Conservation (phyloP, 1,140 invertebrate species). For the Zeugodacus cucurbitae region DNA sequence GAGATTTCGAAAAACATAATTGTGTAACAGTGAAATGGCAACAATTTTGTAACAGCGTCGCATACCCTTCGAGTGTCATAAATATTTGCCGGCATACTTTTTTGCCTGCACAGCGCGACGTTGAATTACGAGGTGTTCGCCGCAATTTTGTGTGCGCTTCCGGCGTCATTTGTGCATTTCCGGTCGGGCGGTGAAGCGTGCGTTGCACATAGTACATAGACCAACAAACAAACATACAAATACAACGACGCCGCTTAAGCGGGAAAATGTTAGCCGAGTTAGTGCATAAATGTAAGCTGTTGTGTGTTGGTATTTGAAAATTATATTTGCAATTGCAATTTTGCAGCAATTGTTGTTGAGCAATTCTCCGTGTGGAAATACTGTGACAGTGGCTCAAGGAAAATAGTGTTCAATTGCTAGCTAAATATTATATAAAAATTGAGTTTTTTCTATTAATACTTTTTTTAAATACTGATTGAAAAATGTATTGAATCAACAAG, state of each 20-base stretch:
- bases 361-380: neutral
- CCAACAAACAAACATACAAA: neutral
- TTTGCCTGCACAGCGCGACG: neutral
- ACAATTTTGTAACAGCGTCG: neutral
- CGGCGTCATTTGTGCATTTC: slow-evolving; percentile 32
- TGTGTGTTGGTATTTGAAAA: neutral
- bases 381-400: neutral
- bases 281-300: neutral
- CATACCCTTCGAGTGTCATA: neutral
- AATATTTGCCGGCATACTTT: slow-evolving; percentile 23
- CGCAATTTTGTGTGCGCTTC: slow-evolving; percentile 37
- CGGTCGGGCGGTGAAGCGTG: neutral
- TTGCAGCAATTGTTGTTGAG: neutral
- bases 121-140: slow-evolving; percentile 32
- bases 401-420: neutral
- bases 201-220: neutral
- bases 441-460: neutral
- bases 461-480: too few species aligned
- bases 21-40: neutral
- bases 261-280: neutral
- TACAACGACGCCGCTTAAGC: neutral
- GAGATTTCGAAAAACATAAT: neutral
- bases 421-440: neutral
- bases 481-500: too few species aligned
- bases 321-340: neutral